Evolutionary conservation across 2,113 vertebrate species (phyloP), one percentile per base, ranked within the genome.

Genomic region (Dicentrarchus labrax): DNA sequence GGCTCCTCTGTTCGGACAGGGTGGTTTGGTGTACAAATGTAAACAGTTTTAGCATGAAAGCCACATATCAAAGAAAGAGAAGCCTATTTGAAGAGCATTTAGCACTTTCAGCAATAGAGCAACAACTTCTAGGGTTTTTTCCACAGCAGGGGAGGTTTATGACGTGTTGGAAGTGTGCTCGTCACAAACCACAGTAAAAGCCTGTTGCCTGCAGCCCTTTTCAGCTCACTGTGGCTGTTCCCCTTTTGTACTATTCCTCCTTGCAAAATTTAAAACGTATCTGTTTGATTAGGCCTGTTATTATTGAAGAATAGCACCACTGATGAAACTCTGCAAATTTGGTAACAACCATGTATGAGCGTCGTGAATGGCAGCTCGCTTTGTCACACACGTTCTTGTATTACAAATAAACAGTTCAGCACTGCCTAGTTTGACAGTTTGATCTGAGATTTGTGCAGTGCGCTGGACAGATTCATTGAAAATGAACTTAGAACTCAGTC

Each of bases 21-120:
- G 67, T 17, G 72, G 69, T 76, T 73, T 70, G 39, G 53, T 72
- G 47, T 41, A 2, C 67, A 61, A 68, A 79, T 72, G 66, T 72
- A 56, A 80, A 81, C 54, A 66, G 41, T 84, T 86, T 67, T 6
- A 30, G 47, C 67, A 72, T 78, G 39, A 78, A 89, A 76, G 45
- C 17, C 22, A 69, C 48, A 68, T 4, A 79, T 68, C 51, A 78
- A 57, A 82, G 51, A 19, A 56, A 72, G 19, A 61, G 6, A 41
- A 59, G 50, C 11, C 11, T 45, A 5, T 53, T 62, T 87, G 54
- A 75, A 70, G 72, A 68, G 53, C 13, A 53, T 17, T 61, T 21
- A n/a, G 16, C 5, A 3, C 61, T 13, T 41, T 13, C 36, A 45
- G 41, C 11, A 43, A 3, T 4, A 39, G 11, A 62, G 17, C 60